These are phyloP conservation scores for Biston stratarius DNA, from an alignment of 2,888 invertebrate species.

Conservation along the genomic window DNA sequence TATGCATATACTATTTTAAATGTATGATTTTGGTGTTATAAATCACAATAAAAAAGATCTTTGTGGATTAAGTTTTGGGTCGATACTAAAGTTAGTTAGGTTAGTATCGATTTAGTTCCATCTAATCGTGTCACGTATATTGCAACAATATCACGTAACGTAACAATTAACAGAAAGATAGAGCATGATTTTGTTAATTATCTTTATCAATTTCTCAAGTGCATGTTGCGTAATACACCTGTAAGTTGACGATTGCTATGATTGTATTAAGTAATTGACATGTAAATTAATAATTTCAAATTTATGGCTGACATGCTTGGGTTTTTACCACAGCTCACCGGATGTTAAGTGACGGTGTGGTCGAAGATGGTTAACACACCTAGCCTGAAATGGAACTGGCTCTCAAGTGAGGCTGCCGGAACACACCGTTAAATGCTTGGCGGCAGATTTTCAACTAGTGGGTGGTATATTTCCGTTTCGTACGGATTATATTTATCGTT, in stretches of 20 bases:
- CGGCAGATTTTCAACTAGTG: no score
- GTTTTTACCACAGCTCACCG: no score
- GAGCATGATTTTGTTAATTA: slow-evolving; percentile 49
- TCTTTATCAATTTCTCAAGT: slow-evolving; percentile 47
- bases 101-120: slow-evolving; percentile 23
- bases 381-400: no score
- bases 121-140: slow-evolving; percentile 71
- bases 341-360: no score
- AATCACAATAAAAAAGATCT: slow-evolving; percentile 16
- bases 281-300: neutral
- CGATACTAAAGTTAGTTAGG: slow-evolving; percentile 29
- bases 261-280: slow-evolving; percentile 1
- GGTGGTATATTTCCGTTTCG: no score
- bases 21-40: neutral
- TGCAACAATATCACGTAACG: slow-evolving; percentile 44
- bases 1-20: neutral
- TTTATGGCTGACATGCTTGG: no score
- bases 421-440: no score
- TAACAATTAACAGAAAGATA: slow-evolving; percentile 50
- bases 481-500: no score
- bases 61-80: slow-evolving; percentile 23
- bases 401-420: no score
- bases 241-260: neutral
- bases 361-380: no score
- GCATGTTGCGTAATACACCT: slow-evolving; percentile 36